These are phyloP conservation scores for Sander vitreus DNA, from an alignment of 2,113 vertebrate species.

Conservation along the genomic window DNA sequence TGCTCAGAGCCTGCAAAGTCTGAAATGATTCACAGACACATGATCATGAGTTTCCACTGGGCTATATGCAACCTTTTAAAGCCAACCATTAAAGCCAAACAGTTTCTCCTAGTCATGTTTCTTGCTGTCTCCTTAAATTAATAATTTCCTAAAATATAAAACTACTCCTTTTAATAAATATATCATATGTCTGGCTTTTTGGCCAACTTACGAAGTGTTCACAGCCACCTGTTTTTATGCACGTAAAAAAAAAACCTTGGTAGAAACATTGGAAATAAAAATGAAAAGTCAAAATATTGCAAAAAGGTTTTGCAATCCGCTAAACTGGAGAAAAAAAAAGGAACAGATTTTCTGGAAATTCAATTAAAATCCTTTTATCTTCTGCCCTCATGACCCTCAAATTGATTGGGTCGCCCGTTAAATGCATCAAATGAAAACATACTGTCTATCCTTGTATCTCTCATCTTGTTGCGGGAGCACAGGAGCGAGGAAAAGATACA, in stretches of 20 bases:
- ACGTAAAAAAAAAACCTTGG: too few species aligned
- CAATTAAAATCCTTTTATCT: too few species aligned
- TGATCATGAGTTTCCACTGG: neutral
- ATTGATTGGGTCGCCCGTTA: neutral
- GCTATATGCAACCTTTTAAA: neutral
- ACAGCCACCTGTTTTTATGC: too few species aligned
- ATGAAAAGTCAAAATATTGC: too few species aligned
- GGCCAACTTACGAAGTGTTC: neutral
- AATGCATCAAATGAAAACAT: neutral
- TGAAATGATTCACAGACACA: slow-evolving; percentile 43
- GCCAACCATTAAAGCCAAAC: neutral
- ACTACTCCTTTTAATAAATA: neutral
- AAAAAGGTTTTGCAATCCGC: too few species aligned
- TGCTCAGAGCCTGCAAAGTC: slow-evolving; percentile 66
- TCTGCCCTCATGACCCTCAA: neutral
- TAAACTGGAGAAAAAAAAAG: too few species aligned
- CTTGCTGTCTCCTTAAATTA: neutral
- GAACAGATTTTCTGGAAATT: too few species aligned
- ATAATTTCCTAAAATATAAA: neutral
- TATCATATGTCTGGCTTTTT: neutral
- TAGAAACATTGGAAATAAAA: too few species aligned
- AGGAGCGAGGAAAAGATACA: neutral
- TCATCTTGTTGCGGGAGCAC: too few species aligned
- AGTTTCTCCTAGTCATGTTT: neutral
- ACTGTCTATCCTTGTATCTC: neutral